Evolutionary conservation across 2,888 invertebrate genomes (phyloP).

Genomic region (Kuschelorhynchus macadamiae): DNA sequence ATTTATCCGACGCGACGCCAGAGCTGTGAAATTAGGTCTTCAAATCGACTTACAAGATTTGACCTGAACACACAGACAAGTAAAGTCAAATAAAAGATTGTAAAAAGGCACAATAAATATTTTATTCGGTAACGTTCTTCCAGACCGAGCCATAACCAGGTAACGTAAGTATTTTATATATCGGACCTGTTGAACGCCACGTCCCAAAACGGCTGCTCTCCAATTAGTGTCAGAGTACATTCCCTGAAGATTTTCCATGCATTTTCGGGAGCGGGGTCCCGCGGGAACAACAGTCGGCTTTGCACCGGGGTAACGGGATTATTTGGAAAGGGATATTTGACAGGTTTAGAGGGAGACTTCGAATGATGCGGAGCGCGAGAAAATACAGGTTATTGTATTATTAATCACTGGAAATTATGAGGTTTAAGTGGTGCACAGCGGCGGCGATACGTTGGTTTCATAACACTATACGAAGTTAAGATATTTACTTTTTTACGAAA

Average conservation of each 20-base stretch:
- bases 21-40: no score
- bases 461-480: no score
- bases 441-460: no score
- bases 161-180: not conserved
- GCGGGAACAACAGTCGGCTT: slow-evolving; percentile 30
- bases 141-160: not conserved
- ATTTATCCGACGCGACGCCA: no score
- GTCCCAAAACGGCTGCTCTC: slow-evolving; percentile 32
- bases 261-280: slow-evolving; percentile 38
- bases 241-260: slow-evolving; percentile 39
- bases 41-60: no score
- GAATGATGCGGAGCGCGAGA: not conserved
- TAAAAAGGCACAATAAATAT: no score
- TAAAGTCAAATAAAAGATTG: no score
- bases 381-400: slow-evolving; percentile 7
- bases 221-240: slow-evolving; percentile 43
- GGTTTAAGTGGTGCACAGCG: no score
- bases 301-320: slow-evolving; percentile 30
- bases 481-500: no score
- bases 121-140: no score
- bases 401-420: slow-evolving; percentile 8
- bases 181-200: slow-evolving; percentile 35
- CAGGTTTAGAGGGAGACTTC: slow-evolving; percentile 22
- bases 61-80: no score
- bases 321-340: slow-evolving; percentile 32